phyloP scores from a whole-genome alignment of 2,797 vertebrate species.

The Nasua narica region DNA sequence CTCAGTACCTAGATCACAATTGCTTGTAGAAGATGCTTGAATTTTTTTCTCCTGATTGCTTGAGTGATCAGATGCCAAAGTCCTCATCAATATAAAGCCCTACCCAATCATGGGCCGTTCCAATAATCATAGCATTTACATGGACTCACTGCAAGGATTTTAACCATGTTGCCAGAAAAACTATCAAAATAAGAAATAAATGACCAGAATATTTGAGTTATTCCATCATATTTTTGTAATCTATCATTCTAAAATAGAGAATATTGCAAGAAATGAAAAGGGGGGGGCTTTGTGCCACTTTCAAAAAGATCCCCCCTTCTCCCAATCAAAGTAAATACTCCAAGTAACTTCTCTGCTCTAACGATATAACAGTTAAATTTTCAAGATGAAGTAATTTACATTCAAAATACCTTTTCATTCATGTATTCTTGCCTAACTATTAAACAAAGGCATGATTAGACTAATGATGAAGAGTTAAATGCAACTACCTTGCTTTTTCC shows the following conservation, averaged over 20 bases:
- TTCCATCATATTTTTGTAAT: not conserved
- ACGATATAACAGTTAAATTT: not conserved
- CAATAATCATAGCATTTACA: not conserved
- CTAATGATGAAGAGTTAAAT: not conserved
- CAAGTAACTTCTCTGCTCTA: not conserved
- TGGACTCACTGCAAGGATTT: not conserved
- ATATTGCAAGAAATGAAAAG: not conserved
- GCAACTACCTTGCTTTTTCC: not conserved
- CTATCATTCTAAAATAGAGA: not conserved
- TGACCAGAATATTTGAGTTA: not conserved
- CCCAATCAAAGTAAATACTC: not conserved
- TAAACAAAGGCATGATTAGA: not conserved
- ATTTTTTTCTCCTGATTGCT: not conserved
- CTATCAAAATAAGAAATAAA: not conserved
- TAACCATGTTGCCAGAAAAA: not conserved
- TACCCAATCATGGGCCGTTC: not conserved
- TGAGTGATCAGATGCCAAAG: not conserved
- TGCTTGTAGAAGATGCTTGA: not conserved
- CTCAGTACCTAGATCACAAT: not conserved
- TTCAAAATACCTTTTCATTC: not conserved
- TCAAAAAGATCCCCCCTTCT: not conserved
- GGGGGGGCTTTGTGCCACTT: not conserved
- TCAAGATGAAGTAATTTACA: not conserved
- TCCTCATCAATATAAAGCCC: not conserved
- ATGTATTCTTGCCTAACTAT: not conserved